Evolutionary conservation across 2,797 vertebrate genomes (phyloP).

Genomic region (Garrulus glandarius): DNA sequence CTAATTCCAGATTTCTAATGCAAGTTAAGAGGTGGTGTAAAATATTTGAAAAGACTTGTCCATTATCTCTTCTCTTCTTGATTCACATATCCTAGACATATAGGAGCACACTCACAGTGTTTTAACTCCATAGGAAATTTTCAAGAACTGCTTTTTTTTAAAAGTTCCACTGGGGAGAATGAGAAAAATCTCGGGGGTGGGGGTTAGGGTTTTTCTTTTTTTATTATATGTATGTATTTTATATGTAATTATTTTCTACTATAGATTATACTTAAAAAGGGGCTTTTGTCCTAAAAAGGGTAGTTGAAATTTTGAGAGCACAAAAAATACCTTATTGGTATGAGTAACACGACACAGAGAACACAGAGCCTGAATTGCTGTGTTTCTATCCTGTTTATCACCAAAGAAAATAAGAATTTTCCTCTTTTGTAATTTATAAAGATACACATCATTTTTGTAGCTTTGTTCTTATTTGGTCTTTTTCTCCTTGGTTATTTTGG

Average conservation of each 20-base stretch:
- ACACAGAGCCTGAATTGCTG: not conserved
- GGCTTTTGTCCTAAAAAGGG: not conserved
- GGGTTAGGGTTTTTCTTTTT: accelerated
- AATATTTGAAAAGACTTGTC: not conserved
- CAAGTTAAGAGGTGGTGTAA: not conserved
- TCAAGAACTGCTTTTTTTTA: not conserved
- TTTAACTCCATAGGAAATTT: not conserved
- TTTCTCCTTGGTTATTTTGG: not conserved
- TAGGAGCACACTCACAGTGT: not conserved
- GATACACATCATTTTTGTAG: not conserved
- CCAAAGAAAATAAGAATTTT: not conserved
- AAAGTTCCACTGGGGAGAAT: not conserved
- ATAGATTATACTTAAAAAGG: not conserved
- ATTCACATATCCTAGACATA: not conserved
- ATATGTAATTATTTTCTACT: not conserved
- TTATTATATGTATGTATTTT: not conserved
- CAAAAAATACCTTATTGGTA: not conserved
- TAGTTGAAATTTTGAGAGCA: not conserved
- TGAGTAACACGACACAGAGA: not conserved
- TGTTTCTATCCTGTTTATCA: not conserved
- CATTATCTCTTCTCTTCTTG: not conserved
- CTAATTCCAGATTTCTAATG: not conserved
- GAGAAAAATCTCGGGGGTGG: not conserved
- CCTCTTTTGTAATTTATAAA: not conserved
- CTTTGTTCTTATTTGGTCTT: not conserved